These are phyloP conservation scores for Steatornis caripensis DNA, from an alignment of 2,113 vertebrate genomes.

Conservation along the genomic window DNA sequence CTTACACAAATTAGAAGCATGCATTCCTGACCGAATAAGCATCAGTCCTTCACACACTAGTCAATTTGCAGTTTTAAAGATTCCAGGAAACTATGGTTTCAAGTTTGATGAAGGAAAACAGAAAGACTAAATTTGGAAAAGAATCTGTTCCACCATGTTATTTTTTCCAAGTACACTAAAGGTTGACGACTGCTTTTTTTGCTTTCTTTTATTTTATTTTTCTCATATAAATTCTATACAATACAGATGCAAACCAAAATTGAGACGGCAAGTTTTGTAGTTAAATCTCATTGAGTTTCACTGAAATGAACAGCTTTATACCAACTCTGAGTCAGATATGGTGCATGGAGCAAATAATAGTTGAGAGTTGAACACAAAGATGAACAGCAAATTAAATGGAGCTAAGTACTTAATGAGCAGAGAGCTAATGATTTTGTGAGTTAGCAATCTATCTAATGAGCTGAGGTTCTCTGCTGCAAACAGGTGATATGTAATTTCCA, in stretches of 20 bases:
- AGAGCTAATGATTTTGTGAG: constrained; percentile 67
- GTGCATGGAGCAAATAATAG: constrained; percentile 47
- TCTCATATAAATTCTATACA: background rate
- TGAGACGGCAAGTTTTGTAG: background rate
- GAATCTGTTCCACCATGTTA: background rate
- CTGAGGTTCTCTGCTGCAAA: constrained; percentile 46
- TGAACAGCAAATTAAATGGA: constrained; percentile 45
- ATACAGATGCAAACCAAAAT: background rate
- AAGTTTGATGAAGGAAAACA: background rate
- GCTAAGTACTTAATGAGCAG: constrained; percentile 64
- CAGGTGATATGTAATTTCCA: constrained; percentile 42
- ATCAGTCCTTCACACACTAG: background rate
- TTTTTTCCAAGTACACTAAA: background rate
- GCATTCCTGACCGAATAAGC: background rate
- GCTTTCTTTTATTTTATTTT: background rate
- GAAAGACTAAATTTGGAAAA: background rate
- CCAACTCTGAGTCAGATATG: background rate
- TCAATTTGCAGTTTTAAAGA: background rate
- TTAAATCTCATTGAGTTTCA: background rate
- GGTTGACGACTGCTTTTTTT: background rate
- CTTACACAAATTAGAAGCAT: background rate
- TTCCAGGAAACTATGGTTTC: background rate
- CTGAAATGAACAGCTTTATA: background rate
- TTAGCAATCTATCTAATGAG: constrained; percentile 64
- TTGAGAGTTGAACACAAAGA: constrained; percentile 46